These are phyloP conservation scores for Orthosia gothica DNA, from an alignment of 2,888 invertebrate genomes.

Conservation along the genomic window DNA sequence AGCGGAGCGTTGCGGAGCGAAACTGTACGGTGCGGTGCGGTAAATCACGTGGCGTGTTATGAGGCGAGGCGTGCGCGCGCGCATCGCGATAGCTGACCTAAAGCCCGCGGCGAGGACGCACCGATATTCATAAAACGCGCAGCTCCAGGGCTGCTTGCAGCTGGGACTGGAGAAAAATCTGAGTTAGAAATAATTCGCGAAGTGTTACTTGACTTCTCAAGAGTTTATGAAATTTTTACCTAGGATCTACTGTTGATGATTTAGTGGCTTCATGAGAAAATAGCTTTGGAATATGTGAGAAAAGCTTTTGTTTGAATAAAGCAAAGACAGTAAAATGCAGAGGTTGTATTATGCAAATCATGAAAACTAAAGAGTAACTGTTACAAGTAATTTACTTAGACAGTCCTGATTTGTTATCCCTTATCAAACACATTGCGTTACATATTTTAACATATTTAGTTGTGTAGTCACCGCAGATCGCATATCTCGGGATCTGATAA, in stretches of 20 bases:
- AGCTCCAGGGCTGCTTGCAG: conserved; percentile 33
- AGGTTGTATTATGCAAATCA: not conserved
- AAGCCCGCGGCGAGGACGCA: conserved; percentile 75
- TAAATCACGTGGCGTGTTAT: conserved; percentile 51
- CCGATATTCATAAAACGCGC: conserved; percentile 47
- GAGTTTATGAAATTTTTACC: not conserved
- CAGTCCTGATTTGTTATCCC: not conserved
- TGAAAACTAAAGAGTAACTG: not conserved
- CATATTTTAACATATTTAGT: conserved; percentile 58
- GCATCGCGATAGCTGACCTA: conserved; percentile 71
- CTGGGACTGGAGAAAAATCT: conserved; percentile 10
- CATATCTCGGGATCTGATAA: conserved; percentile 41
- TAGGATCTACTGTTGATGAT: not conserved
- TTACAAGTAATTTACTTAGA: too few relatives aligned
- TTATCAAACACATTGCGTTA: conserved; percentile 48
- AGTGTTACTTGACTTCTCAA: not conserved
- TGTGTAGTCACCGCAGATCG: conserved; percentile 45
- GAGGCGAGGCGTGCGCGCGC: conserved; percentile 65
- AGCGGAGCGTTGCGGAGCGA: conserved; percentile 48
- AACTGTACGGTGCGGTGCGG: conserved; percentile 40
- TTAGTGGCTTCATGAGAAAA: not conserved
- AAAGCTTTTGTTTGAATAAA: not conserved
- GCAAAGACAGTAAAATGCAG: not conserved
- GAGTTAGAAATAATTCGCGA: conserved; percentile 2
- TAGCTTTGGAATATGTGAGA: not conserved